phyloP scores from a whole-genome alignment of 2,113 vertebrate genomes.

The Pyxicephalus adspersus region DNA sequence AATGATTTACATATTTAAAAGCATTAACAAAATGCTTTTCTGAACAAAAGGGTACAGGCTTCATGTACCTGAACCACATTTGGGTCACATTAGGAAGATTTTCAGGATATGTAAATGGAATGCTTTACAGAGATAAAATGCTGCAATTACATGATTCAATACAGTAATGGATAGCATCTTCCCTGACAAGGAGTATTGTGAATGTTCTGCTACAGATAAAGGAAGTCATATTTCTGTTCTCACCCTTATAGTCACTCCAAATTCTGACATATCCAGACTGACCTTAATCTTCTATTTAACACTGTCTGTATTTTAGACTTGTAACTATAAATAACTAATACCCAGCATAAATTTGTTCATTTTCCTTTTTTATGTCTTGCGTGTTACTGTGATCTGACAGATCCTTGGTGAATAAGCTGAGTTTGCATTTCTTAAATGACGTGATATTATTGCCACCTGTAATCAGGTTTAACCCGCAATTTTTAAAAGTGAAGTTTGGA shows the following conservation, averaged over 20 bases:
- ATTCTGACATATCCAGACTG: not conserved
- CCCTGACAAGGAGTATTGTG: not conserved
- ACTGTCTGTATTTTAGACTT: constrained; percentile 1
- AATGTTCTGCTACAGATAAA: not conserved
- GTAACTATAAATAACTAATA: constrained; percentile 4
- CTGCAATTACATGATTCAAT: too few relatives aligned
- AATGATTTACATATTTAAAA: too few relatives aligned
- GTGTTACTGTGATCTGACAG: constrained; percentile 8
- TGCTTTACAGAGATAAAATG: too few relatives aligned
- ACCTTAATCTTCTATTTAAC: constrained; percentile 18
- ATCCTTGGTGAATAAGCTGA: not conserved
- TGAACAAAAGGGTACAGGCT: too few relatives aligned
- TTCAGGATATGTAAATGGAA: too few relatives aligned
- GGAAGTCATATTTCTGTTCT: not conserved
- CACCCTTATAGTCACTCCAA: not conserved
- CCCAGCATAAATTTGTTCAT: not conserved
- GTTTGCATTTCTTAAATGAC: constrained; percentile 15
- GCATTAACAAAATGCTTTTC: too few relatives aligned
- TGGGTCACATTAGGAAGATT: too few relatives aligned
- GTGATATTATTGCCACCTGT: not conserved
- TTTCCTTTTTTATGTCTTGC: not conserved
- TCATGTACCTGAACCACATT: too few relatives aligned
- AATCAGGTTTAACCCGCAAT: not conserved
- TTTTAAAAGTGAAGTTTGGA: not conserved
- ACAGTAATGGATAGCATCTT: too few relatives aligned